These are phyloP conservation scores for Plectropomus leopardus DNA, from an alignment of 2,113 vertebrate species.

Conservation along the genomic window DNA sequence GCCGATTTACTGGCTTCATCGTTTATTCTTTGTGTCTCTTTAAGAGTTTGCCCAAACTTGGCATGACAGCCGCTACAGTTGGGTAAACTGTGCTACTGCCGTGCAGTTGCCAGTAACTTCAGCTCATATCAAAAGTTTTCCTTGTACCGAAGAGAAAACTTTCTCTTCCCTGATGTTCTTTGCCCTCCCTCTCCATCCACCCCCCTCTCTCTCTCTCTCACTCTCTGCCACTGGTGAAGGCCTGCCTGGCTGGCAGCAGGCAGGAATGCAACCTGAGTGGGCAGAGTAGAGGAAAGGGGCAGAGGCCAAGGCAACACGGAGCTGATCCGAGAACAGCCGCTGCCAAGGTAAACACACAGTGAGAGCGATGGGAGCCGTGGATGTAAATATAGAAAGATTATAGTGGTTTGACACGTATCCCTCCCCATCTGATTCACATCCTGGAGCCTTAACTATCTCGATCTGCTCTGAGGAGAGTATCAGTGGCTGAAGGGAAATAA, in stretches of 20 bases:
- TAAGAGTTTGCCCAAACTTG: constrained; percentile 12
- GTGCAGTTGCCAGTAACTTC: constrained; percentile 9
- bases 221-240: constrained; percentile 10
- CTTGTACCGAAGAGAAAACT: constrained; percentile 22
- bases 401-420: constrained; percentile 48
- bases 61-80: background rate
- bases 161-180: constrained; percentile 35
- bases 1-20: constrained; percentile 2
- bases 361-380: constrained; percentile 29
- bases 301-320: constrained; percentile 57
- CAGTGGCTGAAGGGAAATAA: background rate
- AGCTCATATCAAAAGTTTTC: constrained; percentile 23
- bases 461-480: constrained; percentile 27
- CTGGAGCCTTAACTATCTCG: constrained; percentile 40
- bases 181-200: constrained; percentile 15
- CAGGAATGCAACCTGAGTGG: constrained; percentile 61
- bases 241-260: constrained; percentile 44
- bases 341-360: constrained; percentile 66
- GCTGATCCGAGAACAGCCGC: constrained; percentile 53
- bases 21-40: constrained; percentile 3
- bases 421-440: constrained; percentile 54
- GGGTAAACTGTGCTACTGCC: constrained; percentile 10
- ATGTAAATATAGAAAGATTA: constrained; percentile 68
- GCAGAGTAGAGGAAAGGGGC: constrained; percentile 56
- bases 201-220: background rate